Evolutionary conservation across 2,888 invertebrate species (phyloP).

Genomic region (Colletes collaris): DNA sequence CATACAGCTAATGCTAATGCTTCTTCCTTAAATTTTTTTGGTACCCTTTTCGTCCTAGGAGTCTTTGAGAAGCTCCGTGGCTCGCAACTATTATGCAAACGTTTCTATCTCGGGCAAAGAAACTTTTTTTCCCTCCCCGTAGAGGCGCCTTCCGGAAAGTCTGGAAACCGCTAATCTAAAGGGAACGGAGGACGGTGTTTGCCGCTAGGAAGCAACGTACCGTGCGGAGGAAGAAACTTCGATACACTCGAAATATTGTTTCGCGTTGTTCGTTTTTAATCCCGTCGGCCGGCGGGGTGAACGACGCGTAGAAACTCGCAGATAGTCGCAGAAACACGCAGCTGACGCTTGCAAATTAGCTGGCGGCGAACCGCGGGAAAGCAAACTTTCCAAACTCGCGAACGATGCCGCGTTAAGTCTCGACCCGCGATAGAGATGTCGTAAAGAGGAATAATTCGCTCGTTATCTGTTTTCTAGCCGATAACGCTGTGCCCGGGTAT

Average conservation of each 20-base stretch:
- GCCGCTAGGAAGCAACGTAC: too few species aligned
- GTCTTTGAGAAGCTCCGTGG: too few species aligned
- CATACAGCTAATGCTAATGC: too few species aligned
- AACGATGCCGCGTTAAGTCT: constrained; percentile 41
- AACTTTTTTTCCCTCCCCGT: too few species aligned
- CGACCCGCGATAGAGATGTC: constrained; percentile 47
- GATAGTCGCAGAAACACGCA: constrained; percentile 66
- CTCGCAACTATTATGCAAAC: too few species aligned
- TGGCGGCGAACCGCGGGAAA: constrained; percentile 58
- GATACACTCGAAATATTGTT: constrained; percentile 18
- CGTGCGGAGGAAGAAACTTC: too few species aligned
- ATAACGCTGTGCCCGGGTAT: constrained; percentile 29
- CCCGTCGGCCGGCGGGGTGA: constrained; percentile 6
- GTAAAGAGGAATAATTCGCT: constrained; percentile 48
- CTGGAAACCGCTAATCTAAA: too few species aligned
- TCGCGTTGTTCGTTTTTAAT: constrained; percentile 47
- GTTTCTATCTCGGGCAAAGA: too few species aligned
- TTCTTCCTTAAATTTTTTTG: too few species aligned
- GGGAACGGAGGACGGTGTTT: too few species aligned
- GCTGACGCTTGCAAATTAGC: constrained; percentile 70
- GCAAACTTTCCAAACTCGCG: constrained; percentile 57
- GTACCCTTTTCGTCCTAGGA: too few species aligned
- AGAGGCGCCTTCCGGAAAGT: too few species aligned
- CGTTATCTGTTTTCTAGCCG: constrained; percentile 49
- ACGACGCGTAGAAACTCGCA: constrained; percentile 53